A percentile compares a stretch with the other conserved stretches of the same genome.
These are phyloP conservation scores for Lethrus apterus DNA, from an alignment of 1,140 invertebrate species.

Conservation along the genomic window DNA sequence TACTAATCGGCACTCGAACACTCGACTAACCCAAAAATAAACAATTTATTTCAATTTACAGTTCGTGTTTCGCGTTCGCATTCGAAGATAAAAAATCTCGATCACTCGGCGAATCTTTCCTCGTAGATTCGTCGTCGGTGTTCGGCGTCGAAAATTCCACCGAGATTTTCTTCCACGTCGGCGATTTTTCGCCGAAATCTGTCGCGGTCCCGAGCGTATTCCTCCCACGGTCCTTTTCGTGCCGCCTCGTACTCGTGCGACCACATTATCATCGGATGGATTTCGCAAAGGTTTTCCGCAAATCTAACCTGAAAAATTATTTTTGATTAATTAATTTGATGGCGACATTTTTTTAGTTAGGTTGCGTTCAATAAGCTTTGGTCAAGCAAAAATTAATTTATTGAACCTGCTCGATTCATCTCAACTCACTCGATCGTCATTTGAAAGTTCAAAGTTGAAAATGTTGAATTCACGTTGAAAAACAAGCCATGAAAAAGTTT, in stretches of 20 bases:
- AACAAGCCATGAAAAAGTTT: no score
- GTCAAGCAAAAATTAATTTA: no score
- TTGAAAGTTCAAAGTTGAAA: no score
- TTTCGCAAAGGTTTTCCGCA: conserved; percentile 40
- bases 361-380: no score
- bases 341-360: no score
- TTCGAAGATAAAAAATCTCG: not conserved
- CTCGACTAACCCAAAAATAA: no score
- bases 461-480: no score
- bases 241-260: conserved; percentile 55
- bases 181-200: conserved; percentile 50
- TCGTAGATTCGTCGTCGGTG: conserved; percentile 50
- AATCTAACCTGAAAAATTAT: conserved; percentile 58
- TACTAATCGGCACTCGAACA: no score
- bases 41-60: no score
- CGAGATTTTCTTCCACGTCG: conserved; percentile 40
- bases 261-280: conserved; percentile 56
- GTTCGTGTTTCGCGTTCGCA: not conserved
- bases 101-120: conserved; percentile 40
- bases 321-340: no score
- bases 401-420: no score
- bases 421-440: no score
- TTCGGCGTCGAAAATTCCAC: conserved; percentile 43
- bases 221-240: conserved; percentile 57
- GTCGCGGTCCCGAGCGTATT: conserved; percentile 49